Conservation (phyloP, 1,140 invertebrate species). For the Antheraea pernyi region DNA sequence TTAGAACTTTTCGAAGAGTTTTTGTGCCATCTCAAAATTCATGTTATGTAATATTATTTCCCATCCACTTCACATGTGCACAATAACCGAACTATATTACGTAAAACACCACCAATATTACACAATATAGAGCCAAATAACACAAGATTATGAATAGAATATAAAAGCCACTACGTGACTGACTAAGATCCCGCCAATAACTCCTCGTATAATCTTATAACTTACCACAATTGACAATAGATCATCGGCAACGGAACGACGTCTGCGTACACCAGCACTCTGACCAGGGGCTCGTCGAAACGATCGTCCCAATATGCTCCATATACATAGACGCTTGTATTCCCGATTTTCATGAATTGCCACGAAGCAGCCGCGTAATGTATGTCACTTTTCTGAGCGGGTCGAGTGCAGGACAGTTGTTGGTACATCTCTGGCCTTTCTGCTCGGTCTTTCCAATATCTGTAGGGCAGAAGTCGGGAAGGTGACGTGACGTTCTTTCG, state of each 20-base stretch:
- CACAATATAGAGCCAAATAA: too few species aligned
- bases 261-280: slow-evolving; percentile 6
- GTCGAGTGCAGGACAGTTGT: neutral
- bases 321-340: slow-evolving; percentile 6
- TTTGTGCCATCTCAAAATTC: too few species aligned
- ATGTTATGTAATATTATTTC: too few species aligned
- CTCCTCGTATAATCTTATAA: neutral
- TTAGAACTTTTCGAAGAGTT: too few species aligned
- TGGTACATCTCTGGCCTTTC: neutral
- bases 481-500: too few species aligned
- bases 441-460: too few species aligned
- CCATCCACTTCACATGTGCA: too few species aligned
- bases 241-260: slow-evolving; percentile 5
- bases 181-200: neutral
- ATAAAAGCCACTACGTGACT: too few species aligned
- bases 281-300: slow-evolving; percentile 10
- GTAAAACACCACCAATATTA: too few species aligned
- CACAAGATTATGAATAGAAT: too few species aligned
- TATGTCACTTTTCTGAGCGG: neutral
- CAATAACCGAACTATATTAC: too few species aligned
- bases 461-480: too few species aligned
- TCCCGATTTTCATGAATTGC: neutral
- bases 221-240: slow-evolving; percentile 14
- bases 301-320: slow-evolving; percentile 11
- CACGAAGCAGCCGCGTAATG: neutral